Conservation (phyloP, 23 tunicate genomes). For the Styela clava region DNA sequence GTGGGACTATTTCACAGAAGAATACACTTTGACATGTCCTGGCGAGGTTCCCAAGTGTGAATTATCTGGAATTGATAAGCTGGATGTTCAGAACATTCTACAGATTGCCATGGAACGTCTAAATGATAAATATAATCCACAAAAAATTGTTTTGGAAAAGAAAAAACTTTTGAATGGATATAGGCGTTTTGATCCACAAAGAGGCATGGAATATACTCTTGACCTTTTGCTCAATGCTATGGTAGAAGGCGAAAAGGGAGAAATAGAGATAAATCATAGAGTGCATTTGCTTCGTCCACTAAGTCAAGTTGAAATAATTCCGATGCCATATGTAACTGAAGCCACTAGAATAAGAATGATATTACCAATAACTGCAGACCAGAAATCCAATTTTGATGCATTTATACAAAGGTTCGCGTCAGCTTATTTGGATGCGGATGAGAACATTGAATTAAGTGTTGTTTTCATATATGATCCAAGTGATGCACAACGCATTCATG, state of each 20-base stretch:
- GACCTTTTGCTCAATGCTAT: conserved; percentile 69
- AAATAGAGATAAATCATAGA: conserved; percentile 78
- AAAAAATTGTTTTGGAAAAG: conserved; percentile 59
- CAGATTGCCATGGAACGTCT: conserved; percentile 85
- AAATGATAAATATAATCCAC: conserved; percentile 88
- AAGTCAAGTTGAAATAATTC: conserved; percentile 91
- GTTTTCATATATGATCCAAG: conserved; percentile 86
- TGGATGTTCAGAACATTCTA: conserved; percentile 82
- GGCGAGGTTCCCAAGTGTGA: conserved; percentile 98
- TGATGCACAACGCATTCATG: conserved; percentile 74
- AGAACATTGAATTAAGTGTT: conserved; percentile 58
- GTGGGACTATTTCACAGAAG: conserved; percentile 98
- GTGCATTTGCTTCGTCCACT: conserved; percentile 94
- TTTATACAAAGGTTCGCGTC: conserved; percentile 81
- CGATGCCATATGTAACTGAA: conserved; percentile 99
- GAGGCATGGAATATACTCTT: conserved; percentile 98
- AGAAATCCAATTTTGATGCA: conserved; percentile 44
- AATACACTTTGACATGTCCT: conserved; percentile 96
- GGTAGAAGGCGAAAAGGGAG: conserved; percentile 58
- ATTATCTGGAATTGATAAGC: conserved; percentile 86
- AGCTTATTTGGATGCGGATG: conserved; percentile 64
- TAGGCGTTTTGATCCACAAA: conserved; percentile 95
- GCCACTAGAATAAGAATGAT: conserved; percentile 75
- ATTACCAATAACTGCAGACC: conserved; percentile 63
- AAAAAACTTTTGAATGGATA: conserved; percentile 93